phyloP scores from a whole-genome alignment of 2,113 vertebrate species.

The Nesogale talazaci region DNA sequence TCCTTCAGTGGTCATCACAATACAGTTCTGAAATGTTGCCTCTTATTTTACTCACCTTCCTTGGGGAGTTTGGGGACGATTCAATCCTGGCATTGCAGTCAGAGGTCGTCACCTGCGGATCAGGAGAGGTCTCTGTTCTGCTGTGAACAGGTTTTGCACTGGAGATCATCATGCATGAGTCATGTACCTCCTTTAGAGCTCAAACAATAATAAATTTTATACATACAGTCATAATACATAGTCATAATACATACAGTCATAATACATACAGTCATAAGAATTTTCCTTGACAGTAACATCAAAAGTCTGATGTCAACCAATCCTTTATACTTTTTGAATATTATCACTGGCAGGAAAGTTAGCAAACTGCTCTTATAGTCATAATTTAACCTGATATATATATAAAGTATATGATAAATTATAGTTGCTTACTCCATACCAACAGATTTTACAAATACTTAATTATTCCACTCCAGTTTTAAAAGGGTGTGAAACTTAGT shows the following conservation, averaged over 20 bases:
- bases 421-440: too few species aligned
- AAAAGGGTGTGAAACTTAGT: background rate
- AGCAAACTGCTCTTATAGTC: background rate
- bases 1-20: too few species aligned
- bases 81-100: background rate
- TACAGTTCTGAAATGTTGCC: too few species aligned
- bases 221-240: background rate
- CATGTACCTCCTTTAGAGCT: too few species aligned
- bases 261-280: background rate
- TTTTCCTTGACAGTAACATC: conserved; percentile 4
- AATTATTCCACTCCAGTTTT: too few species aligned
- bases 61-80: too few species aligned
- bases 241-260: background rate
- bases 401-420: background rate
- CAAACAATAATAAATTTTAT: background rate
- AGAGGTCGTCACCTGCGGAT: background rate
- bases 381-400: conserved; percentile 34
- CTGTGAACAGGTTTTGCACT: background rate
- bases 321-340: background rate
- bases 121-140: background rate
- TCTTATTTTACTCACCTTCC: too few species aligned
- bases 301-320: background rate
- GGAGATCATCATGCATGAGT: too few species aligned
- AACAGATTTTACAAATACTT: too few species aligned
- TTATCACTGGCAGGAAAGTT: conserved; percentile 8